phyloP scores from a whole-genome alignment of 2,888 invertebrate genomes.

The Leucania comma region DNA sequence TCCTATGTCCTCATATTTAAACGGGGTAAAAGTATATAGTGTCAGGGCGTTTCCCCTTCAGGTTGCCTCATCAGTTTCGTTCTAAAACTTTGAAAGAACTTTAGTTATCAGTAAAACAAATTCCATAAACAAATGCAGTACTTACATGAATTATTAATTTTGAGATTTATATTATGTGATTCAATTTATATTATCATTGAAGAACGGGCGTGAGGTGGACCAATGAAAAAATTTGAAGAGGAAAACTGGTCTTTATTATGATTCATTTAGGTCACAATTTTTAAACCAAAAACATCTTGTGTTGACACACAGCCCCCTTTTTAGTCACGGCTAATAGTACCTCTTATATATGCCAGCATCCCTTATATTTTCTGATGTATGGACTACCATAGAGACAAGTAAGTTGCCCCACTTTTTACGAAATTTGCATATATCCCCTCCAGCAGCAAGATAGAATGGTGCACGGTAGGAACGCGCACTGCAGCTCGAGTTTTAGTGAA shows the following conservation, averaged over 20 bases:
- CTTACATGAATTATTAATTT: background rate
- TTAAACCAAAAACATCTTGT: background rate
- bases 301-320: background rate
- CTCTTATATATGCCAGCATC: background rate
- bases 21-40: background rate
- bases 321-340: background rate
- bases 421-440: conserved; percentile 9
- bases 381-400: conserved; percentile 5
- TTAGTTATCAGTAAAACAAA: background rate
- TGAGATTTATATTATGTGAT: background rate
- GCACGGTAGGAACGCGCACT: conserved; percentile 3
- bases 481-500: background rate
- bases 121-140: fast-evolving
- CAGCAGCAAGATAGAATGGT: background rate
- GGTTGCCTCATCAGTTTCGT: conserved; percentile 19
- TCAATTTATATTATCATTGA: background rate
- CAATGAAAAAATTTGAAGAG: background rate
- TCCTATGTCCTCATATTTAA: background rate
- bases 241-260: background rate
- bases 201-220: conserved; percentile 5
- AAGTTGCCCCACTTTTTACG: conserved; percentile 12
- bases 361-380: background rate
- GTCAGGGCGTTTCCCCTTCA: background rate
- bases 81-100: background rate
- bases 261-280: too few species aligned